Base-by-base conservation (phyloP, 2,113 vertebrate species). In the Pica pica region DNA sequence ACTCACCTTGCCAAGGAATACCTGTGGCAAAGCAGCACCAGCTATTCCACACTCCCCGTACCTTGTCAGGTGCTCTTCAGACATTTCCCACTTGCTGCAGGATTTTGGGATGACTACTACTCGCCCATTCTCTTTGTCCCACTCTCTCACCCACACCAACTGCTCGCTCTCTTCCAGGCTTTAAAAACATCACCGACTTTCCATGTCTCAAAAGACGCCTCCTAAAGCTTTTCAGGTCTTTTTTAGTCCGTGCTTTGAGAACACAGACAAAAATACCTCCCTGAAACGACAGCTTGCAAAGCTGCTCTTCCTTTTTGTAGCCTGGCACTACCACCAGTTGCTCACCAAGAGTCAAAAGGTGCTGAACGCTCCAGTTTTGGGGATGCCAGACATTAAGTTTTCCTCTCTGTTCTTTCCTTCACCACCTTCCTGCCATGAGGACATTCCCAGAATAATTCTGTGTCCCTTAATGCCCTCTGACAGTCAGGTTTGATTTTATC, bases 31-130 rank as follows among this genome's bases (percentile, higher is more conserved):
- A 52, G 50, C 65, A 83, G 87, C 44, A 6, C 2, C 3, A 24
- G 47, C 52, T n/a, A 8, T 4, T 39, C 33, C 1, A 0, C 8
- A 6, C 28, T 50, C 39, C 30, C 68, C 16, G 13, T 0, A 3
- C 59, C 22, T 13, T 10, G 14, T 7, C 67, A 47, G 55, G 30
- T 31, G 46, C 28, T 76, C 7, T 13, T 14, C 35, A 33, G 23
- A 13, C 88, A 23, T 5, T 3, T 14, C 28, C 35, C 60, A 9
- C 42, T 7, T 5, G 12, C 65, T 65, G 50, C 47, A 41, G 65
- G 56, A 49, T 42, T 81, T 59, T 26, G 3, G 61, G 60, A 33
- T 22, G 46, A 64, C 16, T 47, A 1, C 61, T 59, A 3, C 16
- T 71, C 42, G 39, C 63, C 20, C 46, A 0, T 16, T 41, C 91